These are phyloP conservation scores for Trissolcus basalis DNA, from an alignment of 1,140 invertebrate genomes.

Conservation along the genomic window DNA sequence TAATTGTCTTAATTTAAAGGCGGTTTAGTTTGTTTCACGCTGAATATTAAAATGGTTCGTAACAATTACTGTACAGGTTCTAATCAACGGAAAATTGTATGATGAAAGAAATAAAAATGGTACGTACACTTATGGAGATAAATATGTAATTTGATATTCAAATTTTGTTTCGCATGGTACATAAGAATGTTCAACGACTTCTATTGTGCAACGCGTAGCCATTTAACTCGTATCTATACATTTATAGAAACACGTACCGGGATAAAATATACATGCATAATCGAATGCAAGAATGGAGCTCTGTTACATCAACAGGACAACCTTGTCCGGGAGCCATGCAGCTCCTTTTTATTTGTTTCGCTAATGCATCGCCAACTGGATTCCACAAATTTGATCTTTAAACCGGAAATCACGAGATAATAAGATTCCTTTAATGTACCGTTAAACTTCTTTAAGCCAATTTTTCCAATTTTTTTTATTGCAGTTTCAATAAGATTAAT, in stretches of 20 bases:
- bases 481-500: no score
- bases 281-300: conserved; percentile 36
- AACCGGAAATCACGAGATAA: background rate
- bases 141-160: conserved; percentile 16
- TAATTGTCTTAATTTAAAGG: no score
- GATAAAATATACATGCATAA: conserved; percentile 41
- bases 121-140: background rate
- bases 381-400: background rate
- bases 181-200: conserved; percentile 8
- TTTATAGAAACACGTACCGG: conserved; percentile 29
- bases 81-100: no score
- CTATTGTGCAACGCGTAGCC: conserved; percentile 25
- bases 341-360: conserved; percentile 8
- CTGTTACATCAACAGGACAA: conserved; percentile 26
- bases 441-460: no score
- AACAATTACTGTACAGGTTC: no score
- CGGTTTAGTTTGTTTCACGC: no score
- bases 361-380: conserved; percentile 9
- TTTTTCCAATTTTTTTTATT: no score
- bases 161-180: conserved; percentile 17
- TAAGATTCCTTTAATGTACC: no score
- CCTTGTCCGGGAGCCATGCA: conserved; percentile 23
- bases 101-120: no score
- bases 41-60: no score
- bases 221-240: conserved; percentile 12